Percentiles rank a stretch among this genome's conserved stretches.
Conservation (phyloP, 2,888 invertebrate species). For the Masnerella sp. region DNA sequence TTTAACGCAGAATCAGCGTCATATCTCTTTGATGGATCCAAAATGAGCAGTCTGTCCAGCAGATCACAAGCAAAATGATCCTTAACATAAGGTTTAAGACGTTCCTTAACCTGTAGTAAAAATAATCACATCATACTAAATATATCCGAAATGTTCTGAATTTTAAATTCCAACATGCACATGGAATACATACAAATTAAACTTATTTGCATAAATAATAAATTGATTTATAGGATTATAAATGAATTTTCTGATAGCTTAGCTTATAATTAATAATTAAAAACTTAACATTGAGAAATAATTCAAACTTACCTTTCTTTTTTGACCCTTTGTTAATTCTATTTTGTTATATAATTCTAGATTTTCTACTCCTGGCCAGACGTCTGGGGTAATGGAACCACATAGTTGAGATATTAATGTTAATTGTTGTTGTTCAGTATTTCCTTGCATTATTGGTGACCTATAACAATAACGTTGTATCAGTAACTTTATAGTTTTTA, state of each 20-base stretch:
- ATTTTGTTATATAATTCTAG: conserved; percentile 92
- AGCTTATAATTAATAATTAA: no score
- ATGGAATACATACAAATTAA: no score
- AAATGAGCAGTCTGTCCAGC: conserved; percentile 91
- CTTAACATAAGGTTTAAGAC: conserved; percentile 92
- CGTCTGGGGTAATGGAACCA: conserved; percentile 95
- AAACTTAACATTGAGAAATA: no score
- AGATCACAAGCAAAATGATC: conserved; percentile 95
- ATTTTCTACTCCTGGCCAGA: conserved; percentile 95
- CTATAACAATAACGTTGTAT: conserved; percentile 9
- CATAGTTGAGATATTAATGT: conserved; percentile 96
- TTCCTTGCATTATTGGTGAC: conserved; percentile 96
- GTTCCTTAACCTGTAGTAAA: conserved; percentile 83
- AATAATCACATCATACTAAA: not conserved
- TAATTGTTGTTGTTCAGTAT: conserved; percentile 97
- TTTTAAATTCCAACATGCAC: no score
- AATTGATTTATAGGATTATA: no score
- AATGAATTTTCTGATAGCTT: no score
- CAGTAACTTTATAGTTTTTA: no score
- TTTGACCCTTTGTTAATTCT: conserved; percentile 92
- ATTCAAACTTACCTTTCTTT: conserved; percentile 87
- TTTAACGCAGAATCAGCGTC: conserved; percentile 96
- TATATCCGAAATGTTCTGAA: not conserved
- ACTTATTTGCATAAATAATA: no score
- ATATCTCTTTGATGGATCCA: conserved; percentile 93